A percentile compares a stretch with the other conserved stretches of the same genome.
Evolutionary conservation across 2,113 vertebrate species (phyloP).

Genomic region (Eidolon helvum): DNA sequence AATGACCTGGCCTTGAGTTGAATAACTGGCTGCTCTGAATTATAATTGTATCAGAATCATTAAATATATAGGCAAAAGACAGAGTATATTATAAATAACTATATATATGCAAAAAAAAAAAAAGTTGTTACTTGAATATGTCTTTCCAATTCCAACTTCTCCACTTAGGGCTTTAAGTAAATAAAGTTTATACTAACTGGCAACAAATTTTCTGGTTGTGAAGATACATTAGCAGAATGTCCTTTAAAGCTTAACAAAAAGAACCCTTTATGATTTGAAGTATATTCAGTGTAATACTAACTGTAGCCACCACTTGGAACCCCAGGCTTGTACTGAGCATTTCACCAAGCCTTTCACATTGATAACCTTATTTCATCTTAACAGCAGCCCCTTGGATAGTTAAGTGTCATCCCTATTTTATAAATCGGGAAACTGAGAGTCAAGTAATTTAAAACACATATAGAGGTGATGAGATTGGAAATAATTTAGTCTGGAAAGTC

Average conservation of each 20-base stretch:
- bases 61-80: neutral
- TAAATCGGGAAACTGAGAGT: neutral
- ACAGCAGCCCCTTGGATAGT: neutral
- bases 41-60: neutral
- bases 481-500: neutral
- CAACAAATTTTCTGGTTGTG: neutral
- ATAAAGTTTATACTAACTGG: neutral
- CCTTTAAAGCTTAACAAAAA: neutral
- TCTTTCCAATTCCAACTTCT: neutral
- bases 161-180: neutral
- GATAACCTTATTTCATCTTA: neutral
- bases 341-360: neutral
- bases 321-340: neutral
- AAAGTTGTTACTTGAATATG: neutral
- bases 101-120: neutral
- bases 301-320: neutral
- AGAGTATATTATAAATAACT: neutral
- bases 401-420: neutral
- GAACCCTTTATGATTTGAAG: neutral
- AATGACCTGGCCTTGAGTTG: neutral
- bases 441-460: neutral
- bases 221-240: neutral
- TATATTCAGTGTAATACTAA: neutral
- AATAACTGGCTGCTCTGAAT: constrained; percentile 24
- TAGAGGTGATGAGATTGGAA: neutral